Percentiles rank a stretch among this genome's conserved stretches.
Evolutionary conservation across 2,113 vertebrate genomes (phyloP).

Genomic region (Calonectris borealis): DNA sequence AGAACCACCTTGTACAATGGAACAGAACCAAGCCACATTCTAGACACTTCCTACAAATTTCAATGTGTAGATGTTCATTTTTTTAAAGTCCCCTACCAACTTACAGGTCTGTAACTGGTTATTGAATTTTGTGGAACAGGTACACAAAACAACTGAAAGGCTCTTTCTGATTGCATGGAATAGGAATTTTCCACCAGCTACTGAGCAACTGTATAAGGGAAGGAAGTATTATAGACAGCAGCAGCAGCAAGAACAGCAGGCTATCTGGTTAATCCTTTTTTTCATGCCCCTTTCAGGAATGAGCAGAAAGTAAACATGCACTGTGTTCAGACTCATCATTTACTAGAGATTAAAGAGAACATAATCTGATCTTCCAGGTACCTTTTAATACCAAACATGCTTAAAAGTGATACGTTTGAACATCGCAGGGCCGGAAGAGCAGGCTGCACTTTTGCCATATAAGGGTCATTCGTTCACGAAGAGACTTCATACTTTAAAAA

Average conservation of each 20-base stretch:
- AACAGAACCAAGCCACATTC: neutral
- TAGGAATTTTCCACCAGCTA: constrained; percentile 19
- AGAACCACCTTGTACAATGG: neutral
- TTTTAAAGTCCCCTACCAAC: neutral
- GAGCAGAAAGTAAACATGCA: constrained; percentile 43
- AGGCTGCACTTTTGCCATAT: neutral
- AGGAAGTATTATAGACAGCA: constrained; percentile 69
- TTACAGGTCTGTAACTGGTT: neutral
- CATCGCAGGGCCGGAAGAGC: neutral
- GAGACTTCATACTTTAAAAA: neutral
- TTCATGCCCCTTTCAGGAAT: constrained; percentile 51
- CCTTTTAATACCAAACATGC: neutral
- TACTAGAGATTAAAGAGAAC: constrained; percentile 54
- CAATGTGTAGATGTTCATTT: neutral
- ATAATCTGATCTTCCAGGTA: constrained; percentile 35
- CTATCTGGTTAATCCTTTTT: neutral
- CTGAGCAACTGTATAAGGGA: constrained; percentile 11
- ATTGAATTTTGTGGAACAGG: neutral
- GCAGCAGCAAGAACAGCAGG: neutral
- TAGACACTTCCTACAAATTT: neutral
- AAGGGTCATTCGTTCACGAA: neutral
- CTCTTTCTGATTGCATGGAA: neutral
- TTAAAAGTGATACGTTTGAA: neutral
- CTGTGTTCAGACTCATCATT: constrained; percentile 26
- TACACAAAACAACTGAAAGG: neutral